Evolutionary conservation across 2,113 vertebrate genomes (phyloP).

Genomic region (Bubo scandiacus): DNA sequence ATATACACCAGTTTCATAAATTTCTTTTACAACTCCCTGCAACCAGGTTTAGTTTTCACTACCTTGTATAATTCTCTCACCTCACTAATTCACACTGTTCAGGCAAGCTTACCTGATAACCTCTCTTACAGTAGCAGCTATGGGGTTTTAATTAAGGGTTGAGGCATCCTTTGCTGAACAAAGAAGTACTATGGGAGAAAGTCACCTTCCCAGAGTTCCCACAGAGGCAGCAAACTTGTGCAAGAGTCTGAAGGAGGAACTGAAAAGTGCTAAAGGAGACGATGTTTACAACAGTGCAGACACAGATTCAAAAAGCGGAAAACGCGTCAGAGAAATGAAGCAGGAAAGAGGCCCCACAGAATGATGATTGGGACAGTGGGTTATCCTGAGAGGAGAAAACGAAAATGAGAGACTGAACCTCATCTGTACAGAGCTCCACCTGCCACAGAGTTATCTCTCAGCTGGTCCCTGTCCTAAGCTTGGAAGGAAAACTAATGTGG

Average conservation of each 20-base stretch:
- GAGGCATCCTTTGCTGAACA: background rate
- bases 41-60: background rate
- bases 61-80: background rate
- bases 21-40: background rate
- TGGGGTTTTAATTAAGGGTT: background rate
- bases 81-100: background rate
- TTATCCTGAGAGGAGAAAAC: background rate
- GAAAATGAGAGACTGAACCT: background rate
- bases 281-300: background rate
- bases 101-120: background rate
- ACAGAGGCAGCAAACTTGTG: background rate
- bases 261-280: background rate
- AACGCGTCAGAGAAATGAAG: accelerated
- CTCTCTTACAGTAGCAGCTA: background rate
- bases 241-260: background rate
- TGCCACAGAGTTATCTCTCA: background rate
- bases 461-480: background rate
- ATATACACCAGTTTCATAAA: background rate
- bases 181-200: background rate
- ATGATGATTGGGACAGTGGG: accelerated
- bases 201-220: background rate
- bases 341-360: background rate
- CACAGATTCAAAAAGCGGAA: background rate
- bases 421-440: background rate
- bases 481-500: background rate